Conservation (phyloP, 2,113 vertebrate genomes). For the Cyprinodon variegatus region DNA sequence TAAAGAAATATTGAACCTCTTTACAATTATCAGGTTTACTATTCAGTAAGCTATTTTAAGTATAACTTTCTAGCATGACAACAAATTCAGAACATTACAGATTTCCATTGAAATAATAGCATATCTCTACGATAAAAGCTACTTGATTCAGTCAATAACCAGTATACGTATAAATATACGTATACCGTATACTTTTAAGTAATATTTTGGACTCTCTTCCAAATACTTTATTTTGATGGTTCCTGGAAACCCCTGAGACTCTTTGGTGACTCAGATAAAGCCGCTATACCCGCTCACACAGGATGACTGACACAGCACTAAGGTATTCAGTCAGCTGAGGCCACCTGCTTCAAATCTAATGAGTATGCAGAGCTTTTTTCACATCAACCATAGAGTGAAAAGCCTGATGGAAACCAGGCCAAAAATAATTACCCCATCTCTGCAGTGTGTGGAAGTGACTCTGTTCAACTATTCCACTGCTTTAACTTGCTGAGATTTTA, state of each 20-base stretch:
- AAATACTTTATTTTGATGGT: constrained; percentile 38
- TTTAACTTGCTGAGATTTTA: constrained; percentile 51
- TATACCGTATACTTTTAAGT: neutral
- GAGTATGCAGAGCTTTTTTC: constrained; percentile 56
- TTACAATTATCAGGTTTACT: too few species aligned
- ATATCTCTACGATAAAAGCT: neutral
- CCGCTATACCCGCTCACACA: constrained; percentile 26
- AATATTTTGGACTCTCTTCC: constrained; percentile 9
- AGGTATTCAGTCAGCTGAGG: constrained; percentile 63
- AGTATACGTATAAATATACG: neutral
- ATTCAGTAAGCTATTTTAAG: too few species aligned
- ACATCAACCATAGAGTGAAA: constrained; percentile 45
- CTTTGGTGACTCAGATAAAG: constrained; percentile 33
- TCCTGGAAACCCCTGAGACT: constrained; percentile 12
- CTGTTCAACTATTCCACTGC: constrained; percentile 37
- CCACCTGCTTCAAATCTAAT: constrained; percentile 78
- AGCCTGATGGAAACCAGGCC: constrained; percentile 49
- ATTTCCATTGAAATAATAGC: neutral
- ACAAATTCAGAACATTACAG: neutral
- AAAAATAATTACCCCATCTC: constrained; percentile 43
- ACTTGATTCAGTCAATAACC: neutral
- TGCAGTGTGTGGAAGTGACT: constrained; percentile 36
- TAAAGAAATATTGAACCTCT: too few species aligned
- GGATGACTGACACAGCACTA: constrained; percentile 59
- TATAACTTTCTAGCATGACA: too few species aligned